Base-by-base conservation (phyloP, 23 tunicate species). In the Trididemnum miniatum region DNA sequence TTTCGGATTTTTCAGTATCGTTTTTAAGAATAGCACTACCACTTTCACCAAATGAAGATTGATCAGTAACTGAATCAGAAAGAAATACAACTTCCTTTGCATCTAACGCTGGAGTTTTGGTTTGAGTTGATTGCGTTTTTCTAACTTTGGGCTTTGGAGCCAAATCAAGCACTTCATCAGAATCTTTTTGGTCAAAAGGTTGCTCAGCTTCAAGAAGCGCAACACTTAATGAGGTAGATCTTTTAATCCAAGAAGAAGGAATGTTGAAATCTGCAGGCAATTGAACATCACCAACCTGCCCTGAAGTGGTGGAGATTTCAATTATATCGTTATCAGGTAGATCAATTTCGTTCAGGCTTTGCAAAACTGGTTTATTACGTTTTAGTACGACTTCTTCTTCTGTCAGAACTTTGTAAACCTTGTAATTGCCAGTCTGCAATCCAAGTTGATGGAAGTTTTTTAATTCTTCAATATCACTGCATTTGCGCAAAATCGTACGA, bases 381-480 rank as follows among this genome's bases (percentile, higher is more conserved):
- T 73, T 73, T 2, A 22, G 2, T 9, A 3, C 5, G 9, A 15
- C 82, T 69, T 88, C 93, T 28, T 76, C 83, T 1, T 49, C 59
- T 2, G 82, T 59, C 35, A 88, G 65, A 25, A 88, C 77, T 83
- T 88, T 88, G 76, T 88, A 88, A 34, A 88, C 93, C 72, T 88
- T 88, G 72, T 88, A 88, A 60, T 88, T 88, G 33, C 93, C 93
- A 2, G 93, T 88, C 57, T 88, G 93, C 28, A 88, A 77, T 20
- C 85, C 85, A 20, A 88, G 93, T 51, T 89, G 95, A 35, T 84
- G 95, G 44, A 83, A 78, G 72, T 89, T 65, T 57, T 80, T 72
- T 33, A 65, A 63, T 73, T 89, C 83, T 35, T 89, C 89, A 28
- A 89, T 71, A 12, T 89, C 89, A 15, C 63, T 30, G 28, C 89